A percentile compares a stretch with the other conserved stretches of the same genome.
Evolutionary conservation across 2,888 invertebrate genomes (phyloP).

Genomic region (Macrosoma leucophasiata): DNA sequence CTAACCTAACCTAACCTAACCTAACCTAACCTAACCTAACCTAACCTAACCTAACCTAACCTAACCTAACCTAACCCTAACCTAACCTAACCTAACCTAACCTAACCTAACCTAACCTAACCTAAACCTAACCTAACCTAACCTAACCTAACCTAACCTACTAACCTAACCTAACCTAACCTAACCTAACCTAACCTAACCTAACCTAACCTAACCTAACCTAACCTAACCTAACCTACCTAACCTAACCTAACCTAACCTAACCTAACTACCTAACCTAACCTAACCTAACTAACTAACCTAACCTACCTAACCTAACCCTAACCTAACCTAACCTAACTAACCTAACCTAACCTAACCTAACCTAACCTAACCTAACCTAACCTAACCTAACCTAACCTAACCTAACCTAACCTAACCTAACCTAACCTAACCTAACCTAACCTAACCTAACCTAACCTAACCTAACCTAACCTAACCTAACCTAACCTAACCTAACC

Average conservation of each 20-base stretch:
- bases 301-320: constrained; percentile 19
- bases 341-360: constrained; percentile 18
- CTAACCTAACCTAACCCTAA: constrained; percentile 19
- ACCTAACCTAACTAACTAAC: constrained; percentile 19
- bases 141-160: constrained; percentile 21
- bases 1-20: constrained; percentile 28
- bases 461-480: constrained; percentile 22
- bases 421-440: constrained; percentile 21
- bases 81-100: constrained; percentile 13
- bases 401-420: constrained; percentile 24
- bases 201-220: constrained; percentile 5
- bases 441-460: constrained; percentile 21
- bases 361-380: constrained; percentile 23
- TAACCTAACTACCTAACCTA: constrained; percentile 20
- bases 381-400: constrained; percentile 24
- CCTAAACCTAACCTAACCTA: constrained; percentile 24
- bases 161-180: too few species aligned
- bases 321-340: constrained; percentile 21
- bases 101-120: constrained; percentile 14
- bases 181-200: constrained; percentile 8
- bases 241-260: constrained; percentile 22
- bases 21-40: constrained; percentile 26
- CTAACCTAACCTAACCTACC: too few species aligned
- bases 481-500: constrained; percentile 21
- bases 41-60: constrained; percentile 21